Conservation (phyloP, 2,797 vertebrate genomes). For the Hippocampus kuda region DNA sequence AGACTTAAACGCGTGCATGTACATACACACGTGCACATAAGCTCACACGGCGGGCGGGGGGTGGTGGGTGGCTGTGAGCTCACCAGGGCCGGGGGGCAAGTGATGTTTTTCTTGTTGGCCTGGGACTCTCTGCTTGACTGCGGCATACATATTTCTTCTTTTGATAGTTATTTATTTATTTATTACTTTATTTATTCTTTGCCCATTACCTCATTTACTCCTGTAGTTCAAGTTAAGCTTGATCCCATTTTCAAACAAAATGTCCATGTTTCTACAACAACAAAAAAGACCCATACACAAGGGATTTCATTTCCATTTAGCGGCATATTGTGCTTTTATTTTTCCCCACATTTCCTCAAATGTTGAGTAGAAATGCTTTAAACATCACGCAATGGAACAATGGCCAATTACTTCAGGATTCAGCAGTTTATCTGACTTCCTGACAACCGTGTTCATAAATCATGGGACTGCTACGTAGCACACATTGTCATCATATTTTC, state of each 20-base stretch:
- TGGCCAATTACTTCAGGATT: neutral
- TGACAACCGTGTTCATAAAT: conserved; percentile 28
- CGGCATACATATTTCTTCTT: conserved; percentile 31
- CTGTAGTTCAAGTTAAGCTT: conserved; percentile 10
- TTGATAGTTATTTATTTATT: neutral
- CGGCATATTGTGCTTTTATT: conserved; percentile 5
- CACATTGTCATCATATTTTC: conserved; percentile 60
- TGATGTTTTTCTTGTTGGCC: conserved; percentile 45
- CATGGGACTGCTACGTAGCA: conserved; percentile 41
- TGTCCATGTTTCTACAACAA: neutral
- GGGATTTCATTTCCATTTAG: neutral
- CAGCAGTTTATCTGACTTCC: neutral
- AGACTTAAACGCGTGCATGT: conserved; percentile 8
- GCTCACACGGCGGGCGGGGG: conserved; percentile 31
- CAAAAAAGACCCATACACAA: neutral
- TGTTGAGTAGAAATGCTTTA: conserved; percentile 11
- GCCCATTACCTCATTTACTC: conserved; percentile 6
- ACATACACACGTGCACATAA: conserved; percentile 15
- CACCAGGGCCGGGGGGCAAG: conserved; percentile 41
- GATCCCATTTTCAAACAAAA: conserved; percentile 16
- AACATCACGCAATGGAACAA: conserved; percentile 6
- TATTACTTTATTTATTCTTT: too few species aligned
- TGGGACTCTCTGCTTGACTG: conserved; percentile 35
- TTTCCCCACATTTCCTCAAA: conserved; percentile 10
- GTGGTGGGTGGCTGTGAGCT: conserved; percentile 25